Evolutionary conservation across 2,797 vertebrate genomes (phyloP).

Genomic region (Syngnathus rostellatus): DNA sequence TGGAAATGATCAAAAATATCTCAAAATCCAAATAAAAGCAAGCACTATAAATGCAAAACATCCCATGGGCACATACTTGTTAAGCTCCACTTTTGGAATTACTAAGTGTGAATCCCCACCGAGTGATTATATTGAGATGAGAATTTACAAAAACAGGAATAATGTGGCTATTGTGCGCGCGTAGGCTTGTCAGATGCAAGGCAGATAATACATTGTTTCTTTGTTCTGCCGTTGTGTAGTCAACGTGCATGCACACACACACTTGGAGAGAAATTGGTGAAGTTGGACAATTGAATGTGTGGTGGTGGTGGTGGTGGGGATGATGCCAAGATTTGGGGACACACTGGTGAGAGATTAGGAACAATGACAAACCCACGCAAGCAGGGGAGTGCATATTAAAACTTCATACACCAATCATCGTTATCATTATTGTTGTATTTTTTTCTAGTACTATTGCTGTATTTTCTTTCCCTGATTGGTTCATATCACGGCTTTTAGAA

Average conservation of each 20-base stretch:
- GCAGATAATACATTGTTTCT: neutral
- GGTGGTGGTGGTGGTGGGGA: neutral
- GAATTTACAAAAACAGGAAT: neutral
- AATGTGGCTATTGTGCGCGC: neutral
- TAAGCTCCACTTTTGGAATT: neutral
- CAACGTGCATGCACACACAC: constrained; percentile 1
- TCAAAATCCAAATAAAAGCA: no score
- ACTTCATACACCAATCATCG: neutral
- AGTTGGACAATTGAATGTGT: neutral
- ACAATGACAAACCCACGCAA: neutral
- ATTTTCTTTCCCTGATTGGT: no score
- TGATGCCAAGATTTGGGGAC: neutral
- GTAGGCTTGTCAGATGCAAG: neutral
- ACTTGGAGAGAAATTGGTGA: neutral
- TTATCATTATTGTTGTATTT: neutral
- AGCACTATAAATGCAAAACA: neutral
- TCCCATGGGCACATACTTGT: neutral
- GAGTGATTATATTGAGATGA: neutral
- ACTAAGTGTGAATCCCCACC: neutral
- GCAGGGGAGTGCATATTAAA: neutral
- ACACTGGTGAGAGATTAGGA: neutral
- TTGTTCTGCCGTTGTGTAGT: constrained; percentile 3
- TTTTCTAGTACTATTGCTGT: neutral
- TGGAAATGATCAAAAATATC: constrained; percentile 3
- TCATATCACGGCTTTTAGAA: no score